These are phyloP conservation scores for Sylvia atricapilla DNA, from an alignment of 2,113 vertebrate genomes.

Conservation along the genomic window DNA sequence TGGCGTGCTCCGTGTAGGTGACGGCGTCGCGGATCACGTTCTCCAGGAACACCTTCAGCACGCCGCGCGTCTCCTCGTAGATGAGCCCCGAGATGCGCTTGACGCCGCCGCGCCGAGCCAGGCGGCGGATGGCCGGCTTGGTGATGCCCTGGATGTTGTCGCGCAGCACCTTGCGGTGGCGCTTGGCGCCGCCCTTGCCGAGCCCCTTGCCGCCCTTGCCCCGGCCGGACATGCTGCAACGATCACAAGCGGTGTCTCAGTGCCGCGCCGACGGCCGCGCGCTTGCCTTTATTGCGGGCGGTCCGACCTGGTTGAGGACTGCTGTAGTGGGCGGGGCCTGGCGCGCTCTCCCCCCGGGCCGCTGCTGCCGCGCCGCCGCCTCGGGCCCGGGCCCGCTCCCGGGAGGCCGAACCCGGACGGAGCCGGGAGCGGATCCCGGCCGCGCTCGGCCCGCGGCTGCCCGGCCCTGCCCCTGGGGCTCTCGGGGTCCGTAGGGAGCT, in stretches of 20 bases:
- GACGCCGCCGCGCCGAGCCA: slow-evolving; percentile 51
- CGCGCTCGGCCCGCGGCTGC: too few species aligned
- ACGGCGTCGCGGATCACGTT: slow-evolving; percentile 79
- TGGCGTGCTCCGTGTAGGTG: slow-evolving; percentile 81
- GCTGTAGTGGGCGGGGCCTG: too few species aligned
- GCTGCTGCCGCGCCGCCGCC: neutral
- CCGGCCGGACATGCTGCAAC: neutral
- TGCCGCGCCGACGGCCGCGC: too few species aligned
- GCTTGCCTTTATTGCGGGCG: too few species aligned
- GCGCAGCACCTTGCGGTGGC: slow-evolving; percentile 72
- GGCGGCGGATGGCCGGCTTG: slow-evolving; percentile 66
- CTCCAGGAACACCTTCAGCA: slow-evolving; percentile 70
- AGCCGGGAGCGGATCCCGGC: too few species aligned
- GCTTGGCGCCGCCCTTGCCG: slow-evolving; percentile 61
- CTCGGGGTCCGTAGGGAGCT: neutral
- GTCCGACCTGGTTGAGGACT: too few species aligned
- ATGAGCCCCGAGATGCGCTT: slow-evolving; percentile 79
- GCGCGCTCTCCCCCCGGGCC: too few species aligned
- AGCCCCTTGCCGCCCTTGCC: neutral
- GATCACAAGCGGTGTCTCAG: too few species aligned
- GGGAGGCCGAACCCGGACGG: too few species aligned
- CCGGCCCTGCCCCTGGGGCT: too few species aligned
- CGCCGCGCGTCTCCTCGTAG: slow-evolving; percentile 78
- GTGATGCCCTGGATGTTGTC: slow-evolving; percentile 79
- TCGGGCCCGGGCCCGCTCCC: neutral